Evolutionary conservation across 2,888 invertebrate species (phyloP), one percentile per base, ranked within the genome.

Genomic region (Brenthis ino): DNA sequence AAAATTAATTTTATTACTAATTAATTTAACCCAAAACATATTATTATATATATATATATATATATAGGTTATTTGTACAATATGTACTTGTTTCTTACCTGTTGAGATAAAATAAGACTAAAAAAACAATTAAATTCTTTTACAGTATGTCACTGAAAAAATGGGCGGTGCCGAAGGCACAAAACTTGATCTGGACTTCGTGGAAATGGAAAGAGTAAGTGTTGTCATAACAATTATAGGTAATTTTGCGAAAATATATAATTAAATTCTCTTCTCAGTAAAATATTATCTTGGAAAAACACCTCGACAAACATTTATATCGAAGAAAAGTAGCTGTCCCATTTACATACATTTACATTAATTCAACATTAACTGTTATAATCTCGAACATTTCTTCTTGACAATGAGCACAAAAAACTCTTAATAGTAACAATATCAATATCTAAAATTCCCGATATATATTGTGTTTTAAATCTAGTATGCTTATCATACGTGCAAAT

Each of bases 91-190:
- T 43, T 43, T 11, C 11, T 43, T 28, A 28, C 28, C 28, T 28
- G 28, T 4, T 3, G 28, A 28, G 28, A 28, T 28, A 28, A 28
- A 28, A 5, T 28, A 28, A 28, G 5, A 28, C 28, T 28, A 28
- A 28, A 28, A 20, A 28, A 28, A 0, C 28, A 28, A 28, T 28
- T 28, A 28, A 28, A 57, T 75, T 79, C 75, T 82, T 81, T 95
- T 95, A 70, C 94, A 99, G 98, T 99, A 99, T 95, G 97, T 99
- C 95, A 99, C 99, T 87, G 99, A 99, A 93, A 99, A 99, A 94
- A 99, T 99, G 96, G 99, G 99, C 76, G 99, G 99, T 88, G 99
- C 99, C 77, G 99, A 99, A 93, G 99, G 99, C 91, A 99, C 99
- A 79, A 99, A 99, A 93, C 95, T 99, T 85, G 99, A 99, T 93